phyloP scores from a whole-genome alignment of 2,113 vertebrate species.

The Pardalotus punctatus region DNA sequence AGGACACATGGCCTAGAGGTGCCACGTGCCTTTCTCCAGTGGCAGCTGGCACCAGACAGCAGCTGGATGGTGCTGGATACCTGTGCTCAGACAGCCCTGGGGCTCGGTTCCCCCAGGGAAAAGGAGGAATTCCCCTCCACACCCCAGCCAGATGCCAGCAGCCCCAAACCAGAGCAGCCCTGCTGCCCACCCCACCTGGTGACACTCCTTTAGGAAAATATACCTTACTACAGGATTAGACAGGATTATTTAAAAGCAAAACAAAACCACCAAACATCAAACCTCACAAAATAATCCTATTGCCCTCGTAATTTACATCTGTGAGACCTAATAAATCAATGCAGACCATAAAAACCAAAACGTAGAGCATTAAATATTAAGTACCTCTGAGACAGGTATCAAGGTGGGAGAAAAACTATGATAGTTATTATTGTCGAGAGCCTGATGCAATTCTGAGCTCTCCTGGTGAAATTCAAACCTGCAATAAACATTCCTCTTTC shows the following conservation, averaged over 20 bases:
- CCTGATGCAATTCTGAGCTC: neutral
- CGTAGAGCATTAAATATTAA: neutral
- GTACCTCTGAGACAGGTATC: neutral
- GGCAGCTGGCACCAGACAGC: neutral
- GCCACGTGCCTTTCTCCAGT: neutral
- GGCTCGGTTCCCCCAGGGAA: neutral
- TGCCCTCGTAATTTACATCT: neutral
- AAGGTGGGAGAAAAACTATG: neutral
- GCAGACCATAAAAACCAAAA: neutral
- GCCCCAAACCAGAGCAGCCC: neutral
- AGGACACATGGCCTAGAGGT: neutral
- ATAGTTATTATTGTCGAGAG: neutral
- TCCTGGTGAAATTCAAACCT: neutral
- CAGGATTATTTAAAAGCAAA: neutral
- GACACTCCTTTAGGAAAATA: neutral
- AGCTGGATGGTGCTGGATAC: neutral
- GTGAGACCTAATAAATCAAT: neutral
- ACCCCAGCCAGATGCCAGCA: neutral
- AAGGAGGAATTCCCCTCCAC: neutral
- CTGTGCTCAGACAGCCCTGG: neutral
- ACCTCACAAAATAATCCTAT: neutral
- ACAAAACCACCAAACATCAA: neutral
- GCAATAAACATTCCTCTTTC: neutral
- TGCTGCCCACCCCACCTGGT: no score
- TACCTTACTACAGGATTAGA: neutral